Conservation (phyloP, 2,113 vertebrate species). For the Forbesichthys papilliferus region DNA sequence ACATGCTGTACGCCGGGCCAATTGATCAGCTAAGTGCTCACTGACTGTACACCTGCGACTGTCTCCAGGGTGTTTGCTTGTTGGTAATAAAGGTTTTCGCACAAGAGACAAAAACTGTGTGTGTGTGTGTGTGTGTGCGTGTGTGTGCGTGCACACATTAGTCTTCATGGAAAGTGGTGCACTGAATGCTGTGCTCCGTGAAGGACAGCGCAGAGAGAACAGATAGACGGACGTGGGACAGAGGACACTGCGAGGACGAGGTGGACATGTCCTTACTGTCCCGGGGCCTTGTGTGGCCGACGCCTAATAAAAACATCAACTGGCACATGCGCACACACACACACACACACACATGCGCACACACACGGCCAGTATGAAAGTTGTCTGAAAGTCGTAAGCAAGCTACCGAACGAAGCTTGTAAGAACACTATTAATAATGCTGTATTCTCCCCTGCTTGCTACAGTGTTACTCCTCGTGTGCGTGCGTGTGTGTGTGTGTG, state of each 20-base stretch:
- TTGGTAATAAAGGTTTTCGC: constrained; percentile 6
- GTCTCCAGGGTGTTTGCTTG: constrained; percentile 29
- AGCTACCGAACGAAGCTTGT: constrained; percentile 31
- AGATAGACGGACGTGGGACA: not conserved
- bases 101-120: too few species aligned
- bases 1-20: not conserved
- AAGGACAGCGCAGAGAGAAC: not conserved
- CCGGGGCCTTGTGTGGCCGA: constrained; percentile 9
- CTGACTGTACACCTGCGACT: constrained; percentile 32
- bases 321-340: not conserved
- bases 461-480: too few species aligned
- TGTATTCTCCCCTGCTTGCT: too few species aligned
- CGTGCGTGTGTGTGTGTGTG: too few species aligned
- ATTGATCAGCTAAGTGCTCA: constrained; percentile 18
- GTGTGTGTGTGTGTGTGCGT: not conserved
- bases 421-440: constrained; percentile 38
- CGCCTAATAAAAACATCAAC: constrained; percentile 27
- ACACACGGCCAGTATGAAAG: constrained; percentile 37
- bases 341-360: constrained; percentile 11
- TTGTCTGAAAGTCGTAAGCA: constrained; percentile 60
- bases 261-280: constrained; percentile 37
- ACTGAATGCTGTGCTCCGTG: not conserved
- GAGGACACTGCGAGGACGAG: not conserved
- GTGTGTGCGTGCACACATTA: not conserved
- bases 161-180: not conserved